A percentile compares a stretch with the other conserved stretches of the same genome.
phyloP scores from a whole-genome alignment of 2,888 invertebrate species.

The Scaptomyza parva region DNA sequence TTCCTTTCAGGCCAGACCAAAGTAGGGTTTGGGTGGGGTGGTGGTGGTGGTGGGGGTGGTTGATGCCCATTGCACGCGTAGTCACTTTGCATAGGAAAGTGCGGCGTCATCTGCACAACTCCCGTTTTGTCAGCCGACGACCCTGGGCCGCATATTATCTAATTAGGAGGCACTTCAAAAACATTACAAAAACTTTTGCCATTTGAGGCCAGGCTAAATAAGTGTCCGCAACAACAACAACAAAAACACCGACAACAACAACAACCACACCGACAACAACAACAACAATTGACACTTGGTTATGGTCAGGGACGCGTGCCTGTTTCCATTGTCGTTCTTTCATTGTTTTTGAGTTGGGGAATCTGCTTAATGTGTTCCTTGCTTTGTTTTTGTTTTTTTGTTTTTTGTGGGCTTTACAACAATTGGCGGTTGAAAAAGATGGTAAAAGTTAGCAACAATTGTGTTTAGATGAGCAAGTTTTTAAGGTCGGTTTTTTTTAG shows the following conservation, averaged over 20 bases:
- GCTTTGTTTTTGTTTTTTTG: not conserved
- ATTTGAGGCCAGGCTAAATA: conserved; percentile 73
- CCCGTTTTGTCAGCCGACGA: conserved; percentile 5
- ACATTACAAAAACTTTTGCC: conserved; percentile 80
- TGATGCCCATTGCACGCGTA: conserved; percentile 72
- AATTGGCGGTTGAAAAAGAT: conserved; percentile 29
- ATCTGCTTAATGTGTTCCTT: conserved; percentile 18
- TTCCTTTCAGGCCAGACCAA: conserved; percentile 19
- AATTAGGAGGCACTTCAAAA: conserved; percentile 77
- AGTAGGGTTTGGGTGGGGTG: conserved; percentile 5
- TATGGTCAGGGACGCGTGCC: conserved; percentile 39
- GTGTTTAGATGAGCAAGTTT: conserved; percentile 5
- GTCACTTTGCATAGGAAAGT: conserved; percentile 75
- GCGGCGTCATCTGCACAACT: conserved; percentile 69
- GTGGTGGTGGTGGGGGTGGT: conserved; percentile 6
- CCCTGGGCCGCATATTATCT: conserved; percentile 74
- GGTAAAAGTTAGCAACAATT: conserved; percentile 13
- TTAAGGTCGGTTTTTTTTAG: not conserved
- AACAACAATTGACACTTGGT: conserved; percentile 48
- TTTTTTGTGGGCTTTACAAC: not conserved
- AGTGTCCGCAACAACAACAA: conserved; percentile 34
- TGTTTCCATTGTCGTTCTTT: conserved; percentile 15
- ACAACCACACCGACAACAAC: conserved; percentile 16
- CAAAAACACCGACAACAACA: conserved; percentile 1
- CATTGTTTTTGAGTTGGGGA: not conserved